Conservation (phyloP, 2,888 invertebrate species). For the Caenorhabditis virilis region DNA sequence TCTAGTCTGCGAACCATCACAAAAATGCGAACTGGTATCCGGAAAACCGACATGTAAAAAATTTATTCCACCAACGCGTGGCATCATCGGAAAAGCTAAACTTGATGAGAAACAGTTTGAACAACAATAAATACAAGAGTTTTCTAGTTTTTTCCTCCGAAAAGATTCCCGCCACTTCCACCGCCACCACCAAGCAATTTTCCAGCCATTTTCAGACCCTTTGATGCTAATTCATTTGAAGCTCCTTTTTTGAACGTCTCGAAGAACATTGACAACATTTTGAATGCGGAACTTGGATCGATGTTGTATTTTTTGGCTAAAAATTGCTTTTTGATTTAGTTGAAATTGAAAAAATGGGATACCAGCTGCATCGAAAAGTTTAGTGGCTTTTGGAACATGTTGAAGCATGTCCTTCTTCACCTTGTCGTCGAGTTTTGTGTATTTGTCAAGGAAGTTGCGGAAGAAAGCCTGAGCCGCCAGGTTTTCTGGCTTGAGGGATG, state of each 20-base stretch:
- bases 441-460: conserved; percentile 41
- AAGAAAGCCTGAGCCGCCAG: conserved; percentile 49
- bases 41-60: conserved; percentile 20
- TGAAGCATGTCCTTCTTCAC: conserved; percentile 45
- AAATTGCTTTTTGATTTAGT: not conserved
- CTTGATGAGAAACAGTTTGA: conserved; percentile 36
- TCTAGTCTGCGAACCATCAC: conserved; percentile 28
- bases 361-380: conserved; percentile 49
- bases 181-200: conserved; percentile 30
- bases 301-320: conserved; percentile 49
- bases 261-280: conserved; percentile 50
- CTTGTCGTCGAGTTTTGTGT: conserved; percentile 45
- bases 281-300: conserved; percentile 45
- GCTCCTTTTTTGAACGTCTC: conserved; percentile 48
- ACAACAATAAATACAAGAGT: too few relatives aligned
- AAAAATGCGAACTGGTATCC: conserved; percentile 16
- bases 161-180: not conserved
- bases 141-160: too few relatives aligned
- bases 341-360: not conserved
- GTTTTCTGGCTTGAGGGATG: conserved; percentile 47
- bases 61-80: conserved; percentile 32
- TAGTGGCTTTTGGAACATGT: conserved; percentile 46
- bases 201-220: conserved; percentile 43
- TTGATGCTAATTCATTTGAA: conserved; percentile 26
- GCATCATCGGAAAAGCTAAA: conserved; percentile 32